Percentiles rank a stretch among this genome's conserved stretches.
These are phyloP conservation scores for Xestoiulus laeticollis DNA, from an alignment of 2,888 invertebrate genomes.

Conservation along the genomic window DNA sequence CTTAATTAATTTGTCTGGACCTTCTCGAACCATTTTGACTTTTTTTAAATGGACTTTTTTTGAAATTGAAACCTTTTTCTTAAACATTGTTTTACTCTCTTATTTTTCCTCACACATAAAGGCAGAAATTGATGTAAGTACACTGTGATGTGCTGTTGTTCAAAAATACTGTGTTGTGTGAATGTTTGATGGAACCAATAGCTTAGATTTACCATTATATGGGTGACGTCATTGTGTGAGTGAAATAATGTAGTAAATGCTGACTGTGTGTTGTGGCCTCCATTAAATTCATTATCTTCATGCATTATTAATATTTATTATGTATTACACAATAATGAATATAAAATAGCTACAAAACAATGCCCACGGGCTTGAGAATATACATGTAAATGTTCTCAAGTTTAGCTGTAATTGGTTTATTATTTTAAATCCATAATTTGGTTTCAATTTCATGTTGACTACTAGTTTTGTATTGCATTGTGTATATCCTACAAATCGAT, in stretches of 20 bases:
- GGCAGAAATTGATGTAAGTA: slow-evolving; percentile 81
- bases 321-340: neutral
- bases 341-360: neutral
- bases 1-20: neutral
- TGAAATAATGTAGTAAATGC: neutral
- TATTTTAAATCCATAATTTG: neutral
- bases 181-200: slow-evolving; percentile 29
- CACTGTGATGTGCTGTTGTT: slow-evolving; percentile 50
- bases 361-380: neutral
- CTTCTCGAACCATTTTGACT: neutral
- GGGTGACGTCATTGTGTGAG: neutral
- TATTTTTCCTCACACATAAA: slow-evolving; percentile 60
- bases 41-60: slow-evolving; percentile 16
- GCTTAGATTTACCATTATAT: neutral
- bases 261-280: neutral
- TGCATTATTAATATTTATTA: neutral
- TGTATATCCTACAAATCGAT: neutral
- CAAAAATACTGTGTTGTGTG: slow-evolving; percentile 37
- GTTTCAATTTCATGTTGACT: neutral
- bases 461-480: neutral
- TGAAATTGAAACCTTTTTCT: slow-evolving; percentile 46
- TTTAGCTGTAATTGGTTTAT: neutral
- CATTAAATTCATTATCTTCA: neutral
- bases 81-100: slow-evolving; percentile 55
- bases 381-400: neutral